Conservation (phyloP, 2,113 vertebrate genomes). For the Solea senegalensis region DNA sequence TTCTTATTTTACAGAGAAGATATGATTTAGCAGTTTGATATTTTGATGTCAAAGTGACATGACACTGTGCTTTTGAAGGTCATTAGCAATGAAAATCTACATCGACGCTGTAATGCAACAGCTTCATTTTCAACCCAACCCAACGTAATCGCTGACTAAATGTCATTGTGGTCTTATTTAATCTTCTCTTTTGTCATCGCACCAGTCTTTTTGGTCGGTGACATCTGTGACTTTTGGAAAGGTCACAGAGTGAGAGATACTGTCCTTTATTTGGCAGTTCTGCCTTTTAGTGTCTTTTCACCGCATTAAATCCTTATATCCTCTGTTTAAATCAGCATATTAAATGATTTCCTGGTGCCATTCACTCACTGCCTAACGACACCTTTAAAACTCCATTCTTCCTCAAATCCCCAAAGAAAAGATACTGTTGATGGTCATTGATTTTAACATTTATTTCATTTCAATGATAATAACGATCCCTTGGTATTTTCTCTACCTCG, state of each 20-base stretch:
- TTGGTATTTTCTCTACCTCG: neutral
- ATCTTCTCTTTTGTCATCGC: neutral
- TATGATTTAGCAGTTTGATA: neutral
- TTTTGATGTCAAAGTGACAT: neutral
- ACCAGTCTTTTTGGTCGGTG: neutral
- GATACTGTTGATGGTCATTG: neutral
- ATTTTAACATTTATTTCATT: conserved; percentile 4
- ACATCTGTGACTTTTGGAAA: conserved; percentile 4
- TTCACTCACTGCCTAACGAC: conserved; percentile 1
- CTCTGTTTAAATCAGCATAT: conserved; percentile 43
- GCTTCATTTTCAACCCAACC: neutral
- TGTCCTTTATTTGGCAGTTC: conserved; percentile 5
- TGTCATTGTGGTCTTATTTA: neutral
- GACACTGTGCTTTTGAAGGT: neutral
- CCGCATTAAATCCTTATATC: neutral
- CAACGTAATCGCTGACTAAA: neutral
- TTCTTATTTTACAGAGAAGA: neutral
- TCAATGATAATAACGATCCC: neutral
- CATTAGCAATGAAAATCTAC: neutral
- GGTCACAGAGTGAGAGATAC: neutral
- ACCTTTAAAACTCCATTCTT: conserved; percentile 22
- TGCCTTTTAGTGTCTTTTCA: neutral
- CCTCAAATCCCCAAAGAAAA: conserved; percentile 1
- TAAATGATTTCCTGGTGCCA: conserved; percentile 38
- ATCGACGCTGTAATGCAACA: neutral